Evolutionary conservation across 2,888 invertebrate species (phyloP).

Genomic region (Ectemnius lituratus): DNA sequence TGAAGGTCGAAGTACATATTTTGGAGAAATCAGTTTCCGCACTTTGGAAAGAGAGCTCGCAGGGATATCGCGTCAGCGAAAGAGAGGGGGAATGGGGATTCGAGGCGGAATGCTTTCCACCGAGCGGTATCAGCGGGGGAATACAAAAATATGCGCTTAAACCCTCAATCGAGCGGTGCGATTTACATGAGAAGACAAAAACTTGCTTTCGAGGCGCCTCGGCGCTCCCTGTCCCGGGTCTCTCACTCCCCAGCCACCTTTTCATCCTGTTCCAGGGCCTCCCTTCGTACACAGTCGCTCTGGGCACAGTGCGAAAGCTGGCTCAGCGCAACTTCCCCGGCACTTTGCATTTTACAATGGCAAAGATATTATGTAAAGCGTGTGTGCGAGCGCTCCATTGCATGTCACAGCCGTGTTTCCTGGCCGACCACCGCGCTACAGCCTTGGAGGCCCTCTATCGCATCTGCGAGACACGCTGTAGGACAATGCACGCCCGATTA

Average conservation of each 20-base stretch:
- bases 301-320: constrained; percentile 62
- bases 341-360: constrained; percentile 74
- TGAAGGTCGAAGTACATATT: too few relatives aligned
- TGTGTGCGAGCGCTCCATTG: constrained; percentile 23
- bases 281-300: constrained; percentile 36
- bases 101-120: not conserved
- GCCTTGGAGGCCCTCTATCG: not conserved
- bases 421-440: not conserved
- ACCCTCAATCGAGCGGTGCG: constrained; percentile 66
- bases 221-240: constrained; percentile 12
- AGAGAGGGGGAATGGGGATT: not conserved
- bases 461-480: not conserved
- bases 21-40: too few relatives aligned
- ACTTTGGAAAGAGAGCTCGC: too few relatives aligned
- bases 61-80: not conserved
- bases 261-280: constrained; percentile 23
- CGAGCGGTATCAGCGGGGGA: constrained; percentile 39
- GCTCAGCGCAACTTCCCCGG: constrained; percentile 66
- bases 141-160: constrained; percentile 67
- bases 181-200: constrained; percentile 73
- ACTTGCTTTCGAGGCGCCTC: constrained; percentile 60
- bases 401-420: not conserved
- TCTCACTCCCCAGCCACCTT: constrained; percentile 19
- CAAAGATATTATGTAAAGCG: constrained; percentile 74
- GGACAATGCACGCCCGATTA: not conserved